Evolutionary conservation across 2,888 invertebrate species (phyloP), one percentile per base, ranked within the genome.

Genomic region (Nasonia oneida): DNA sequence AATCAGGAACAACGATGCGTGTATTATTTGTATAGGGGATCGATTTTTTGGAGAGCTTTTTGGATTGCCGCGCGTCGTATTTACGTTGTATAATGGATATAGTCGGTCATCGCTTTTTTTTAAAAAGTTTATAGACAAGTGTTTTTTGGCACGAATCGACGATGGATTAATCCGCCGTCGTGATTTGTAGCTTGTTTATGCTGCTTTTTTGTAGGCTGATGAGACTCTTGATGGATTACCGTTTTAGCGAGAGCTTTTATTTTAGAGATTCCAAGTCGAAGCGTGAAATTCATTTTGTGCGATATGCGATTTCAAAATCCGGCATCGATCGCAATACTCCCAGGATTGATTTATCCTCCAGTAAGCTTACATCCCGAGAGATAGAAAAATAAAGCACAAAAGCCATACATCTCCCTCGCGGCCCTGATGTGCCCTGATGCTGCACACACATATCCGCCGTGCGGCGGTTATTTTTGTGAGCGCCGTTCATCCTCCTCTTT

Each of bases 1-100:
- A 84, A 86, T 84, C 84, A 84, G 84, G 84, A 81, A 29, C 84
- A 23, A 42, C 8, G 29, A 29, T 29, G 8, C 33, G 33, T 23
- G 64, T 42, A 10, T 10, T 64, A 6, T 23, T 2, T 18, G 23
- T 18, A 33, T 14, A 3, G 15, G 39, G n/a, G 12, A 15, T 23
- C n/a, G 23, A 10, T 29, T 57, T 76, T 57, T 70, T 75, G 39
- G 5, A 37, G 29, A 29, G 29, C 33, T 37, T 29, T 70, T 70
- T 70, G 8, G 23, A 37, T 37, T 37, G 37, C 0, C 18, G 18
- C 0, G 15, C 67, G 67, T 4, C 29, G 67, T 29, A n/a, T 33
- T 0, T 29, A 4, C 10, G 15, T 37, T 37, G 37, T 37, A 2
- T 33, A 33, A 70, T 70, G 14, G 14, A 15, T 23, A 61, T 23